Evolutionary conservation across 2,113 vertebrate species (phyloP).

Genomic region (Pachyramphus minor): DNA sequence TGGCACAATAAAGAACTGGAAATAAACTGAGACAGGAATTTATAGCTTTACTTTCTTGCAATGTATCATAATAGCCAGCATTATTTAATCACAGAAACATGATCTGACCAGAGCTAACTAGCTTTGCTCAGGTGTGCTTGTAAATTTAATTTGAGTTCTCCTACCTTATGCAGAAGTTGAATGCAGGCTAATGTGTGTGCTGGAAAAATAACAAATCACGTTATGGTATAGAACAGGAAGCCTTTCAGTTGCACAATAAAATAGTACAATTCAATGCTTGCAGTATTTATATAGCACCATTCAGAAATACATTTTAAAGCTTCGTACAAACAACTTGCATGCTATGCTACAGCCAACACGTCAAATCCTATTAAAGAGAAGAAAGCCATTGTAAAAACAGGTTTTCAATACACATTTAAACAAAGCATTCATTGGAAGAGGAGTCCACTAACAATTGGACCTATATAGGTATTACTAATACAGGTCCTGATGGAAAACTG

Average conservation of each 20-base stretch:
- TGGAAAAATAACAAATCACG: conserved; percentile 19
- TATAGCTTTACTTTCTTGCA: background rate
- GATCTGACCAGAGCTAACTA: background rate
- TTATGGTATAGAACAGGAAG: conserved; percentile 27
- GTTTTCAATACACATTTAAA: background rate
- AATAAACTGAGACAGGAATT: background rate
- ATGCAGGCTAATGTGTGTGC: background rate
- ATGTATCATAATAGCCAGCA: background rate
- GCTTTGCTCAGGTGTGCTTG: conserved; percentile 15
- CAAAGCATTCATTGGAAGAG: background rate
- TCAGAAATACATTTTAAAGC: background rate
- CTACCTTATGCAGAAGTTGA: background rate
- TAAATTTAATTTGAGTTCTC: conserved; percentile 30
- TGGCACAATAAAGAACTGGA: background rate
- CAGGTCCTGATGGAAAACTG: background rate
- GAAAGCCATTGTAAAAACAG: conserved; percentile 4
- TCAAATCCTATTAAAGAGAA: conserved; percentile 24
- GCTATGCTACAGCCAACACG: background rate
- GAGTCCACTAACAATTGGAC: background rate
- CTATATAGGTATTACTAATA: background rate
- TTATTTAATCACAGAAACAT: conserved; percentile 31
- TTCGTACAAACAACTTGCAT: conserved; percentile 7
- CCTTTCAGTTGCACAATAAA: background rate
- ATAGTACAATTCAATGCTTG: background rate
- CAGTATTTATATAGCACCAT: background rate